Conservation (phyloP, 2,888 invertebrate species). For the Noctua comes region DNA sequence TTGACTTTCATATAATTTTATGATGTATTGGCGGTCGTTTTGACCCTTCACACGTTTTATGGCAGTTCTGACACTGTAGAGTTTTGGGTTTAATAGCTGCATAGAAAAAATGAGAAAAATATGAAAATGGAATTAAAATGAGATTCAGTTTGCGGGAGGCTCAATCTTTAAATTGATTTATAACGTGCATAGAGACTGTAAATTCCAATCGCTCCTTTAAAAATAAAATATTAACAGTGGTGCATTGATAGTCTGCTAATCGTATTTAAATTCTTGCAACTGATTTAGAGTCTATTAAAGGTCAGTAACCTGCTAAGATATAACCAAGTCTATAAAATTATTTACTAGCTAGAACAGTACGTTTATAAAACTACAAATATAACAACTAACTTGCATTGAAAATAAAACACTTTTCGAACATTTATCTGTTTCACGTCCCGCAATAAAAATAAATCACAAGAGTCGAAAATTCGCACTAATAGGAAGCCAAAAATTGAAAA, state of each 20-base stretch:
- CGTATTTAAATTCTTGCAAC: no score
- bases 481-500: slow-evolving; percentile 88
- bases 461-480: slow-evolving; percentile 80
- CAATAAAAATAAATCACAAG: slow-evolving; percentile 79
- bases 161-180: slow-evolving; percentile 17
- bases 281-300: not conserved
- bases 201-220: not conserved
- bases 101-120: slow-evolving; percentile 63
- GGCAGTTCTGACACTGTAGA: slow-evolving; percentile 78
- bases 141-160: slow-evolving; percentile 37
- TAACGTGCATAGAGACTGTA: not conserved
- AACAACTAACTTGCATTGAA: slow-evolving; percentile 20
- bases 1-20: slow-evolving; percentile 90
- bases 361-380: not conserved
- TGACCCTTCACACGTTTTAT: slow-evolving; percentile 89
- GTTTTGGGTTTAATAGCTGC: slow-evolving; percentile 67
- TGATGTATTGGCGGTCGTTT: slow-evolving; percentile 88
- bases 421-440: slow-evolving; percentile 52
- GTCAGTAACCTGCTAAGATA: not conserved
- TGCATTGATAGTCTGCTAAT: not conserved
- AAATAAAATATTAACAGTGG: not conserved
- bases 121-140: slow-evolving; percentile 61
- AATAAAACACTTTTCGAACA: slow-evolving; percentile 50
- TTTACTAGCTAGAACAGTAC: not conserved
- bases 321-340: not conserved